These are phyloP conservation scores for Thymelicus sylvestris DNA, from an alignment of 2,888 invertebrate species.

Conservation along the genomic window DNA sequence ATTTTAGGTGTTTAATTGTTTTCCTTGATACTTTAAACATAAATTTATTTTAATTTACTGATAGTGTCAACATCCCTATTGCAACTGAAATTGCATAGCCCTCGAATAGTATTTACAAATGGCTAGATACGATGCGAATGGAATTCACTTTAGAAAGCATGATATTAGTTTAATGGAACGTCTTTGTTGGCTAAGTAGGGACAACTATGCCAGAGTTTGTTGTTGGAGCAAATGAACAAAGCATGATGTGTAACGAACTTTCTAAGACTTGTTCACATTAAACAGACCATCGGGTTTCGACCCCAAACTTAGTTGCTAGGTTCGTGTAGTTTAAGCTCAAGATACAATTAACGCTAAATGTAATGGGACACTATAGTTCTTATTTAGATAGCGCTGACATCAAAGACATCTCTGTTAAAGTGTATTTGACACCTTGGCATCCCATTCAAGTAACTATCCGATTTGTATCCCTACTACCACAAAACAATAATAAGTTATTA, in stretches of 20 bases:
- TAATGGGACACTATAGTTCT: not conserved
- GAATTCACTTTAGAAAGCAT: slow-evolving; percentile 15
- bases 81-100: too few relatives aligned
- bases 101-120: not conserved
- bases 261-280: slow-evolving; percentile 25
- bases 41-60: too few relatives aligned
- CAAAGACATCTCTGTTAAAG: too few relatives aligned
- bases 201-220: slow-evolving; percentile 10
- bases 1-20: too few relatives aligned
- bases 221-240: slow-evolving; percentile 34
- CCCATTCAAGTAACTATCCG: too few relatives aligned
- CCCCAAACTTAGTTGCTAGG: slow-evolving; percentile 13
- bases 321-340: not conserved
- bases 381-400: too few relatives aligned
- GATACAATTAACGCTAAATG: not conserved
- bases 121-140: not conserved
- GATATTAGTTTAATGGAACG: slow-evolving; percentile 26
- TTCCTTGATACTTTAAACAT: too few relatives aligned
- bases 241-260: slow-evolving; percentile 36
- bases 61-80: too few relatives aligned
- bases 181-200: slow-evolving; percentile 27
- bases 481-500: too few relatives aligned
- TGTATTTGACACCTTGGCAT: too few relatives aligned
- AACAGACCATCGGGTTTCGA: slow-evolving; percentile 25
- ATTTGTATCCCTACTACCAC: too few relatives aligned